phyloP scores from a whole-genome alignment of 1,140 invertebrate genomes.

The Pogonognathellus flavescens region DNA sequence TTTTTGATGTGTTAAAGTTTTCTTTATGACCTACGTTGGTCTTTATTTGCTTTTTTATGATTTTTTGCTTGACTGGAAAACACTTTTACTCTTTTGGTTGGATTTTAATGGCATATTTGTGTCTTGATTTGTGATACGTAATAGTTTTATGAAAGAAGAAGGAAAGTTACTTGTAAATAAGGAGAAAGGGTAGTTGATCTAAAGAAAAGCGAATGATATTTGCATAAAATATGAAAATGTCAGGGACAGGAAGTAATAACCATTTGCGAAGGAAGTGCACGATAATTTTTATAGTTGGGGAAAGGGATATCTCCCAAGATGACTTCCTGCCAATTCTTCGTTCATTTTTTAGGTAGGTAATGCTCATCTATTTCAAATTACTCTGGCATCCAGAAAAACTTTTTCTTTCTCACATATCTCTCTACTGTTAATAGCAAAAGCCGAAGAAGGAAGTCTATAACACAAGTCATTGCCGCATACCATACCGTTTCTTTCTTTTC shows the following conservation, averaged over 20 bases:
- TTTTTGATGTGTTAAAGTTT: too few species aligned
- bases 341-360: slow-evolving; percentile 31
- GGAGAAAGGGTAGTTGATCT: neutral
- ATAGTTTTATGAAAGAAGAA: neutral
- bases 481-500: neutral
- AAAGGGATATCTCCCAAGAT: slow-evolving; percentile 15
- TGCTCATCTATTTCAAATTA: slow-evolving; percentile 39
- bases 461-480: neutral
- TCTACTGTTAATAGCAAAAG: neutral
- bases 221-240: slow-evolving; percentile 39
- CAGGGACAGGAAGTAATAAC: slow-evolving; percentile 30
- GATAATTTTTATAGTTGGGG: slow-evolving; percentile 32
- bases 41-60: too few species aligned
- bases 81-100: too few species aligned
- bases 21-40: too few species aligned
- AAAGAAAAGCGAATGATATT: slow-evolving; percentile 11
- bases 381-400: slow-evolving; percentile 26
- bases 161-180: neutral
- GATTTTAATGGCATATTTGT: too few species aligned
- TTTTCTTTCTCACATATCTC: slow-evolving; percentile 29
- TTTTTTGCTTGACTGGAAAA: too few species aligned
- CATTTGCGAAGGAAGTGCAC: slow-evolving; percentile 26
- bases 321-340: slow-evolving; percentile 35
- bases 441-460: neutral
- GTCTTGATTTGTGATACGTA: too few species aligned